Evolutionary conservation across 2,888 invertebrate genomes (phyloP), one percentile per base, ranked within the genome.

Genomic region (Seira musarum): DNA sequence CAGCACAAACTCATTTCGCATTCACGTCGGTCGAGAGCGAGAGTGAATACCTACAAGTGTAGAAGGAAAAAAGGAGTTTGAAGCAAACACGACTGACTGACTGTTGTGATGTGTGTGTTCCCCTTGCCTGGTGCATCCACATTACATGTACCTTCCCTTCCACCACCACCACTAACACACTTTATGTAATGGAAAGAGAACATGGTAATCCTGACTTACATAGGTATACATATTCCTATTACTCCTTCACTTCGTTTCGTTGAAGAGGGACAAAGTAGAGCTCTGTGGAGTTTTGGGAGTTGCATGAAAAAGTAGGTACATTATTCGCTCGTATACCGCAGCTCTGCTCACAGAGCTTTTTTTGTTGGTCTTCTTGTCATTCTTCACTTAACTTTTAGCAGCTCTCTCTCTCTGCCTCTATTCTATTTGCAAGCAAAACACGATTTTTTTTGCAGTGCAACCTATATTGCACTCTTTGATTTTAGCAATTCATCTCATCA

Each of bases 11-110:
- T 53, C 24, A 57, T 68, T 65, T 64, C 65, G 65, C 57, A 65
- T 65, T 65, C 73, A 73, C 64, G 60, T 63, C n/a, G 13, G 63
- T 61, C 64, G 67, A 69, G 63, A 76, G 63, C 68, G 61, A 67
- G 76, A 76, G 76, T 60, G 76, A 76, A 76, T 67, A 74, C 57
- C 57, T 53, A 69, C 69, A 57, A 69, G 61, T 21, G 13, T 30
- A 25, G 13, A 5, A 25, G 5, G 25, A 40, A 35, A 65, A 24
- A 13, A 30, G 35, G 17, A 65, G n/a, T 25, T 15, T 24, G n/a
- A 22, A n/a, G 35, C 30, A 30, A 30, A 30, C 35, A 15, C 35
- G n/a, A 30, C 25, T 17, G 30, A 24, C 64, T 35, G 30, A 15
- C 15, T 25, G 8, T 10, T 17, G 19, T 61, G 15, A 22, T 22